Base-by-base conservation (phyloP, 2,113 vertebrate genomes). In the Pseudonaja textilis region DNA sequence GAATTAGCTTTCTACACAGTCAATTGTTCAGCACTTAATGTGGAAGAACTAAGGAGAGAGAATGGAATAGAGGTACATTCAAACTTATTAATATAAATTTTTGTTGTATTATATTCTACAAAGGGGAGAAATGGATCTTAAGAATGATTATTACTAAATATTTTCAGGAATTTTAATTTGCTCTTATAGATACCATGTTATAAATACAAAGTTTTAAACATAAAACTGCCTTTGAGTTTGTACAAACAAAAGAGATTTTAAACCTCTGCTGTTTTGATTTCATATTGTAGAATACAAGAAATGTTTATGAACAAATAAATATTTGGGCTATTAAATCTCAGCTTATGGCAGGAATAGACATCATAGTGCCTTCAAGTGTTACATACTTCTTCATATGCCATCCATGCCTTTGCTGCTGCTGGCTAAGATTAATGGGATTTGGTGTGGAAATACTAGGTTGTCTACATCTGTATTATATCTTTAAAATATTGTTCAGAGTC, bases 1-100 rank as follows among this genome's bases (percentile, higher is more conserved):
- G 99, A 99, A 74, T 97, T 99, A 81, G 98, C 99, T 93, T 99
- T 99, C 95, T 98, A 99, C 95, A 99, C 99, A 0, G 99, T 99
- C 95, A 99, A 98, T 97, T 99, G 99, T 94, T 99, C 99, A 3
- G 99, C 99, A 25, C 98, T 99, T 26, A 99, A 99, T 20, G 99
- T 99, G 0, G 99, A 99, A 96, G 99, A 99, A 94, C 97, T 99
- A 74, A 98, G 99, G 34, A 97, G 99, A 34, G 99, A 99, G 96
- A 98, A 96, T 74, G 99, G 99, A 94, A 99, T 99, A 87, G 99
- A 99, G 98, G 99, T 99, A 96, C 91, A 50, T 23, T 56, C 14
- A 93, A 54, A 0, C 0, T 54, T 47, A 12, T 25, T 61, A 47
- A 18, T 5, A 6, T 11, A 45, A 16, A 1, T 16, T 12, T 88